Base-by-base conservation (phyloP, 2,113 vertebrate species). In the Sander vitreus region DNA sequence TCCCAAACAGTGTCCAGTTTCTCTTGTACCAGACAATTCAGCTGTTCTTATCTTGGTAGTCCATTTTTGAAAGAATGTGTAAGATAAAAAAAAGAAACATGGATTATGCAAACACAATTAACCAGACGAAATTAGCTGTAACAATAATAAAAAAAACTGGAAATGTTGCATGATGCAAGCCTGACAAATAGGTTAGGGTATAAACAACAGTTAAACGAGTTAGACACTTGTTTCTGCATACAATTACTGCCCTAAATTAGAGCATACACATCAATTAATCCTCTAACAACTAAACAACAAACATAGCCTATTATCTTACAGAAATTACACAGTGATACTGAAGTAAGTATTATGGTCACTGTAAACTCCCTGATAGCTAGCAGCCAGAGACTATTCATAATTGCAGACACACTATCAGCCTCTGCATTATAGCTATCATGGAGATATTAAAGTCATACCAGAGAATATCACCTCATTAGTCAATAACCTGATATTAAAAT, bases 1-100 rank as follows among this genome's bases (percentile, higher is more conserved):
- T 63, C n/a, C 54, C 0, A 60, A 73, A 74, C 48, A 72, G 19
- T 60, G 47, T 70, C 43, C n/a, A 39, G 14, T 55, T 53, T 76
- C 1, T 76, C 2, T 51, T 75, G 5, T 23, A 45, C 4, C 51
- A 53, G 14, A 33, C 4, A 53, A 43, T 60, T 62, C 27, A 74
- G 3, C 15, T 13, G 1, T 48, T 55, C 36, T 66, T 39, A 30
- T 54, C 4, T 25, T 15, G 9, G 18, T 23, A 21, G 6, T 19
- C 25, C 2, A 14, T 73, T 15, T 1, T 0, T 62, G 19, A 51
- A 67, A 30, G 3, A 45, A 43, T 39, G 13, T 39, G 19, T 11
- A 23, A 55, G 11, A 55, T 30, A 19, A 55, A 6, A 0, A 45
- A 12, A 21, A 51, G 6, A 51, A 51, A 7, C 7, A 12, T 30